phyloP scores from a whole-genome alignment of 2,797 vertebrate species.

The Esox masquinongy region DNA sequence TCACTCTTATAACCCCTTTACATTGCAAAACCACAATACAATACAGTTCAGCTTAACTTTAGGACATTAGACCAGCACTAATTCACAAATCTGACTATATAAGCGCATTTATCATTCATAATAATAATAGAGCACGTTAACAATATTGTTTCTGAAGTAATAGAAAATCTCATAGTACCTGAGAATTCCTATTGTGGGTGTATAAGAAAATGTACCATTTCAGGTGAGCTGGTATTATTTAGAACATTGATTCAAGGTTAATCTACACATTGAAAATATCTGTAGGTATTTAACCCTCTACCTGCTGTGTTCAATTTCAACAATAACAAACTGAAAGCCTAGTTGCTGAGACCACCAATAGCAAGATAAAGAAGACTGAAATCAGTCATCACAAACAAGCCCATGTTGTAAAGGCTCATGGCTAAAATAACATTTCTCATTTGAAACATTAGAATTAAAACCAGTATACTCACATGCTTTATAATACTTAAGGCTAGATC shows the following conservation, averaged over 20 bases:
- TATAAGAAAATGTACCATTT: slow-evolving; percentile 65
- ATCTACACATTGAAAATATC: slow-evolving; percentile 18
- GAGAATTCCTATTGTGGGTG: slow-evolving; percentile 54
- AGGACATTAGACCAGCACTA: slow-evolving; percentile 59
- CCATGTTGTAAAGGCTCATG: slow-evolving; percentile 4
- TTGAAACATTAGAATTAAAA: slow-evolving; percentile 25
- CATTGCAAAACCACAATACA: slow-evolving; percentile 65
- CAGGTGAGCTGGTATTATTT: slow-evolving; percentile 35
- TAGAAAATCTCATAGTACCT: slow-evolving; percentile 53
- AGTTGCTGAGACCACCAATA: slow-evolving; percentile 2
- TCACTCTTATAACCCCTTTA: slow-evolving; percentile 59
- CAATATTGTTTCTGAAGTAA: slow-evolving; percentile 47
- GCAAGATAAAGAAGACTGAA: slow-evolving; percentile 22
- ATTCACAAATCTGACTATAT: slow-evolving; percentile 60
- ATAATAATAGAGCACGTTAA: slow-evolving; percentile 58
- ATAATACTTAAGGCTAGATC: slow-evolving; percentile 34
- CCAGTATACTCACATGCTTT: slow-evolving; percentile 25
- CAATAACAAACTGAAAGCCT: slow-evolving; percentile 15
- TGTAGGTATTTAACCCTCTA: slow-evolving; percentile 2
- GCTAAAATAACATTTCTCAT: slow-evolving; percentile 16
- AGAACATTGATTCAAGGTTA: slow-evolving; percentile 10
- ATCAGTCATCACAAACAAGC: slow-evolving; percentile 3
- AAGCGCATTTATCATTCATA: slow-evolving; percentile 46
- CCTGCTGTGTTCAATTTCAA: slow-evolving; percentile 15
- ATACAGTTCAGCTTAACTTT: slow-evolving; percentile 40